phyloP scores from a whole-genome alignment of 2,113 vertebrate genomes.

The Petromus typicus region DNA sequence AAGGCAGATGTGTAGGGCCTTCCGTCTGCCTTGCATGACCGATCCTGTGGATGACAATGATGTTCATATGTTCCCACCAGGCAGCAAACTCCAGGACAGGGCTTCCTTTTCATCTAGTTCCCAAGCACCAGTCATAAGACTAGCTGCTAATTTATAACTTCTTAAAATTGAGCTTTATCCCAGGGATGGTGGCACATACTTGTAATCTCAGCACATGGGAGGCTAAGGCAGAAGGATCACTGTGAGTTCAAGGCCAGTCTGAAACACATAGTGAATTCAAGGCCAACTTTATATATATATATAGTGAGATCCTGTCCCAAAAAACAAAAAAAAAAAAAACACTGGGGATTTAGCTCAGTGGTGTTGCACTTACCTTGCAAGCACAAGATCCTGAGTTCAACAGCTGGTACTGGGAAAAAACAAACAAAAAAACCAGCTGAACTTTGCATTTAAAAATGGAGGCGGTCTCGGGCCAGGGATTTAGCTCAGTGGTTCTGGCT shows the following conservation, averaged over 20 bases:
- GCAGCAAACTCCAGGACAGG: neutral
- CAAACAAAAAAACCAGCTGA: no score
- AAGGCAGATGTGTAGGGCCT: neutral
- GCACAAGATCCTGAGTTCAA: no score
- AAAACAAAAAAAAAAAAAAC: neutral
- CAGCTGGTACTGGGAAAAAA: no score
- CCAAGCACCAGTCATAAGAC: neutral
- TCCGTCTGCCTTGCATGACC: neutral
- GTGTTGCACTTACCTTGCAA: no score
- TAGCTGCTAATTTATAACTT: neutral
- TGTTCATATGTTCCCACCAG: neutral
- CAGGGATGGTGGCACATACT: neutral
- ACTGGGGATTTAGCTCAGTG: no score
- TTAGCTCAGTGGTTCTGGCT: no score
- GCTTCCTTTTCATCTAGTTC: neutral
- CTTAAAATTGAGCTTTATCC: constrained; percentile 27
- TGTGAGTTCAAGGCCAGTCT: neutral
- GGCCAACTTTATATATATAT: neutral
- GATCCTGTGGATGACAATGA: neutral
- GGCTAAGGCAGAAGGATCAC: neutral
- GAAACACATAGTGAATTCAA: neutral
- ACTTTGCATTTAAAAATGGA: no score
- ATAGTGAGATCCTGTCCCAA: neutral
- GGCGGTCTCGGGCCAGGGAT: no score
- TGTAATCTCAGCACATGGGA: neutral